Percentiles rank a stretch among this genome's conserved stretches.
These are phyloP conservation scores for Conops quadrifasciatus DNA, from an alignment of 2,888 invertebrate species.

Conservation along the genomic window DNA sequence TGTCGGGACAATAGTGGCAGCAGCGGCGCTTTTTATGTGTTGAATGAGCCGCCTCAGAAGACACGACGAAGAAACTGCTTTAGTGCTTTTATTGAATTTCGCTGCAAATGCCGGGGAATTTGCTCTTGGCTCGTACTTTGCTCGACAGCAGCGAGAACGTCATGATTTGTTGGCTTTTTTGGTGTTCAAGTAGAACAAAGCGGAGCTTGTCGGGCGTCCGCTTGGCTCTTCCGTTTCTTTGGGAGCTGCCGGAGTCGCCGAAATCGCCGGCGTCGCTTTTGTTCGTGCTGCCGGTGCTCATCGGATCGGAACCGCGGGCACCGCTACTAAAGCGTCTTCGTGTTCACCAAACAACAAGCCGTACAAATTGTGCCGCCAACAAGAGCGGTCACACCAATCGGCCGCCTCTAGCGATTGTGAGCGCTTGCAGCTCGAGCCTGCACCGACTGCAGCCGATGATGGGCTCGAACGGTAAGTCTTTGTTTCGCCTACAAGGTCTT, in stretches of 20 bases:
- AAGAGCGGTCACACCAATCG: constrained; percentile 16
- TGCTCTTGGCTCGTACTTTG: not conserved
- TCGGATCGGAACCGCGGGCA: constrained; percentile 18
- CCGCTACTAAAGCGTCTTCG: not conserved
- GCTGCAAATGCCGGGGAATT: not conserved
- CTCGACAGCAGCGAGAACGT: constrained; percentile 12
- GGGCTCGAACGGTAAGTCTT: constrained; percentile 40
- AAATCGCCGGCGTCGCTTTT: constrained; percentile 21
- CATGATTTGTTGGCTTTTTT: constrained; percentile 5
- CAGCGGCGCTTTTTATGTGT: constrained; percentile 45
- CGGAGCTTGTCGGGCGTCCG: constrained; percentile 4
- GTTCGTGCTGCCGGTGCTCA: constrained; percentile 6
- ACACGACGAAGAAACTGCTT: constrained; percentile 27
- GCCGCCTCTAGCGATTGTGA: not conserved
- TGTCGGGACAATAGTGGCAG: constrained; percentile 41
- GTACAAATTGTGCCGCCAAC: constrained; percentile 15
- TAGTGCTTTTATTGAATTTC: constrained; percentile 7
- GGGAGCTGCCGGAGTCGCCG: constrained; percentile 18
- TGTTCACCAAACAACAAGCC: not conserved
- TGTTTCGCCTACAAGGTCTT: constrained; percentile 28
- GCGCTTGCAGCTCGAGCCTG: constrained; percentile 8
- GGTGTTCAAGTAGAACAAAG: constrained; percentile 21
- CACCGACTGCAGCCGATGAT: constrained; percentile 39
- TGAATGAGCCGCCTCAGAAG: constrained; percentile 38
- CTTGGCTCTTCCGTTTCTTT: constrained; percentile 18